Conservation (phyloP, 2,888 invertebrate genomes). For the Chouioia cunea region DNA sequence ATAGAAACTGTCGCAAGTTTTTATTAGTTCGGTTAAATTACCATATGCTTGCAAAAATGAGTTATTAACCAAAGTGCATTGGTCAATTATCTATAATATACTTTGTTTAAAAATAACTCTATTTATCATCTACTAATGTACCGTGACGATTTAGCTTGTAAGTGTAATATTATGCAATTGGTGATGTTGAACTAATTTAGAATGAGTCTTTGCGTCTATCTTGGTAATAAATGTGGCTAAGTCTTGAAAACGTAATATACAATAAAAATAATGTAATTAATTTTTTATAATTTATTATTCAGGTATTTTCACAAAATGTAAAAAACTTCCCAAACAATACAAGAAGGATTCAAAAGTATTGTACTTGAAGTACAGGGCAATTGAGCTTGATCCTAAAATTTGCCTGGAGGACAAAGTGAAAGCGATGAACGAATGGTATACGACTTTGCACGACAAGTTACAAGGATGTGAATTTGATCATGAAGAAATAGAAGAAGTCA, state of each 20-base stretch:
- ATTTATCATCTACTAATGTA: too few relatives aligned
- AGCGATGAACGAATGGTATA: slow-evolving; percentile 87
- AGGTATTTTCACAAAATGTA: slow-evolving; percentile 84
- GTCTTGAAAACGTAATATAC: too few relatives aligned
- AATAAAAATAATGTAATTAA: too few relatives aligned
- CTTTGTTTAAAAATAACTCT: too few relatives aligned
- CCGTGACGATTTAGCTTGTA: too few relatives aligned
- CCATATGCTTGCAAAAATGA: neutral
- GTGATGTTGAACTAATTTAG: too few relatives aligned
- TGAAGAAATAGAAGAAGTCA: slow-evolving; percentile 73
- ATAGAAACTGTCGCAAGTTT: too few relatives aligned
- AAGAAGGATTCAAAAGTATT: slow-evolving; percentile 74
- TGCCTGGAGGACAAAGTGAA: slow-evolving; percentile 79
- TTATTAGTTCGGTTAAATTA: neutral
- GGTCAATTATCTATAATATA: neutral
- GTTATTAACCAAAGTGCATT: neutral
- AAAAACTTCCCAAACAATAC: slow-evolving; percentile 77
- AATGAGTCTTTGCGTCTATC: too few relatives aligned
- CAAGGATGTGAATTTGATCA: slow-evolving; percentile 72
- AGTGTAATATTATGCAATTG: too few relatives aligned
- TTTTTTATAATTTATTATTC: slow-evolving; percentile 20
- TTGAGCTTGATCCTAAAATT: slow-evolving; percentile 85
- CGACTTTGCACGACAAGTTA: slow-evolving; percentile 74
- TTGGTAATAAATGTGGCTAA: too few relatives aligned
- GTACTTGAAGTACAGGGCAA: slow-evolving; percentile 82